Evolutionary conservation across 2,888 invertebrate genomes (phyloP), one percentile per base, ranked within the genome.

Genomic region (Pseudolycoriella hygida): DNA sequence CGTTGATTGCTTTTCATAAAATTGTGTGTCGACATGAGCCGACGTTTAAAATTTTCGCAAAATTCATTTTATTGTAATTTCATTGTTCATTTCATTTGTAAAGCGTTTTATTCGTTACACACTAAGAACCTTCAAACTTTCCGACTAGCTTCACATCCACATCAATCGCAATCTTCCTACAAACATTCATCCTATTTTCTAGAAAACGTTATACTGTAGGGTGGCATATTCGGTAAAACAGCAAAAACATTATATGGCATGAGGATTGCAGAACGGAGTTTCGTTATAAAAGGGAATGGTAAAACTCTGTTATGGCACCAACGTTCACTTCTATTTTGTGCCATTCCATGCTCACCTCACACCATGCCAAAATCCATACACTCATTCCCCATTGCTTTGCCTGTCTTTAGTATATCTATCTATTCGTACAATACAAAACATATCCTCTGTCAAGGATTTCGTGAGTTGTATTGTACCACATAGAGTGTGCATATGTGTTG

Each of bases 241-340:
- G 39, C 17, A 39, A 17, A 39, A 39, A 39, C 39, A 17, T 39
- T 25, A 25, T 25, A 25, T 39, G 39, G 39, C 39, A 39, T 39
- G 39, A 39, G 39, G n/a, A 39, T 39, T 17, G 17, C 17, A 39
- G 17, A 17, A 37, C 17, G 17, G 15, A 10, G 10, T 39, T 17
- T 17, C 10, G 39, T 17, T 39, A 39, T 39, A 39, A 17, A 14
- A 15, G 12, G 40, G 19, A 19, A 40, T 40, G 40, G 40, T 40
- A 40, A 40, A 40, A 40, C 20, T 40, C 19, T 19, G 40, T 40
- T 40, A 40, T 40, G 40, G 40, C 40, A 40, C 40, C 39, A 39
- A 14, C 40, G 19, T 40, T 40, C 40, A 40, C 15, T 40, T 40
- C 40, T 40, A 40, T 40, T 40, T 40, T 17, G 40, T 40, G 40